Evolutionary conservation across 2,113 vertebrate genomes (phyloP).

Genomic region (Steatornis caripensis): DNA sequence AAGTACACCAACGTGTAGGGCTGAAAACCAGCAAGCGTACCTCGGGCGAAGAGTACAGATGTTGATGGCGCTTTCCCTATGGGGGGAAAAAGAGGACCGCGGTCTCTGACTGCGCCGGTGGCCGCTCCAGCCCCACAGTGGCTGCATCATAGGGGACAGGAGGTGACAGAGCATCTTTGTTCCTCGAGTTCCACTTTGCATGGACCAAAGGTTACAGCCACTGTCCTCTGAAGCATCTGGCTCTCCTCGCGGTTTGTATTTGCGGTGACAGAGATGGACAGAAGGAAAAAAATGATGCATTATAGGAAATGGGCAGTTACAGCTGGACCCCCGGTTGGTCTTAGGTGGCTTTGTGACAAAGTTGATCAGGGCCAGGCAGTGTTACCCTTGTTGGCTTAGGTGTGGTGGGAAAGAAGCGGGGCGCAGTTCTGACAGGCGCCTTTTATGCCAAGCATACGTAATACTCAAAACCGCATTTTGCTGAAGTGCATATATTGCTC

Average conservation of each 20-base stretch:
- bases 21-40: fast-evolving
- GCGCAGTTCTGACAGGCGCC: background rate
- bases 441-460: background rate
- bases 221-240: background rate
- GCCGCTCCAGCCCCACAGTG: background rate
- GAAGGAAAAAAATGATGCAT: background rate
- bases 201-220: background rate
- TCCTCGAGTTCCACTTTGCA: background rate
- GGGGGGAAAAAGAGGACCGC: background rate
- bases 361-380: background rate
- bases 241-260: background rate
- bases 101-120: background rate
- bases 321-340: background rate
- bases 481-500: background rate
- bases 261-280: background rate
- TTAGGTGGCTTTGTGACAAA: background rate
- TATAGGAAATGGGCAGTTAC: background rate
- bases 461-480: background rate
- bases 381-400: background rate
- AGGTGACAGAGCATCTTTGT: background rate
- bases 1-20: background rate
- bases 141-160: background rate
- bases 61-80: background rate
- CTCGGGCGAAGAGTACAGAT: background rate
- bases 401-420: background rate